These are phyloP conservation scores for Periplaneta americana DNA, from an alignment of 1,140 invertebrate genomes.

Conservation along the genomic window DNA sequence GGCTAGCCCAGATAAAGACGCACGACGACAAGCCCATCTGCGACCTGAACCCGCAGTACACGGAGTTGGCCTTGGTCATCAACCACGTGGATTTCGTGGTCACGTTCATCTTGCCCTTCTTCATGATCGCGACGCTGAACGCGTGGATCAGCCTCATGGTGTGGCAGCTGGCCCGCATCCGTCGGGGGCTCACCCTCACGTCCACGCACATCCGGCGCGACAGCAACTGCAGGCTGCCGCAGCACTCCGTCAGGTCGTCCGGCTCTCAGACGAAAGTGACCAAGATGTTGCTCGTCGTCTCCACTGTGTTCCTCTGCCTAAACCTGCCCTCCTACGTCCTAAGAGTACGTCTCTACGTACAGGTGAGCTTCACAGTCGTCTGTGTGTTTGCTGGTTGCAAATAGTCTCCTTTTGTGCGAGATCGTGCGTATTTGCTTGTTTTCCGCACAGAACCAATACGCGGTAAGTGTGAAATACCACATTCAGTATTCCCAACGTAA, in stretches of 20 bases:
- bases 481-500: no score
- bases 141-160: constrained; percentile 58
- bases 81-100: constrained; percentile 64
- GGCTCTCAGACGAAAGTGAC: constrained; percentile 64
- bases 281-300: constrained; percentile 75
- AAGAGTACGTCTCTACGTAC: constrained; percentile 50
- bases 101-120: constrained; percentile 64
- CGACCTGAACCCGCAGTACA: constrained; percentile 37
- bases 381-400: no score
- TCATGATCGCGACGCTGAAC: constrained; percentile 64
- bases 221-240: constrained; percentile 20
- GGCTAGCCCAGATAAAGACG: not conserved
- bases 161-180: constrained; percentile 47
- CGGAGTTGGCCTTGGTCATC: constrained; percentile 46
- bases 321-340: constrained; percentile 70
- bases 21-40: constrained; percentile 39
- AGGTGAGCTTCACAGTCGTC: no score
- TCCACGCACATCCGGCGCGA: constrained; percentile 23
- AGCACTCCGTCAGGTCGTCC: constrained; percentile 17
- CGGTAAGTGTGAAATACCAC: no score
- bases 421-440: no score
- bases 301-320: constrained; percentile 69
- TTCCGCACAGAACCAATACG: no score
- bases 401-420: no score
- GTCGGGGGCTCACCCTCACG: constrained; percentile 44